Conservation (phyloP, 2,888 invertebrate species). For the Schizaphis graminum region DNA sequence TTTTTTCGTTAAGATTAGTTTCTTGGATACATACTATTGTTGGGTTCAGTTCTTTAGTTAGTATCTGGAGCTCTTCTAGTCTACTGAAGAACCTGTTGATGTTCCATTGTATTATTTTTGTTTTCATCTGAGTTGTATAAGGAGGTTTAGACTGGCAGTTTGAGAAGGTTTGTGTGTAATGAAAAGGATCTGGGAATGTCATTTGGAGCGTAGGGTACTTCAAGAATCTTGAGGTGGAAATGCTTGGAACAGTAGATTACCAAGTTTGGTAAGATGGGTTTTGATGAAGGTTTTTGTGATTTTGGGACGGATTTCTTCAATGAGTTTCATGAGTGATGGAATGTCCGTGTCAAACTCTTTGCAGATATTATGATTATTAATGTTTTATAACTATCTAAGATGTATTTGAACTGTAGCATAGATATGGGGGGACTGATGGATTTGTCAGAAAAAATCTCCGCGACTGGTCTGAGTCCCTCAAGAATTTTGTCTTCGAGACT, state of each 20-base stretch:
- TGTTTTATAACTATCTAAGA: background rate
- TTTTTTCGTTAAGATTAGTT: no score
- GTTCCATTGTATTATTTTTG: no score
- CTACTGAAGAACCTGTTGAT: no score
- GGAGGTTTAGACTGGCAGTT: no score
- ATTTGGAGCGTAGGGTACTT: background rate
- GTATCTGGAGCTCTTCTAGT: no score
- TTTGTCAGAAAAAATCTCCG: background rate
- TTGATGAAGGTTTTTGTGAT: background rate
- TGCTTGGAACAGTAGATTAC: background rate
- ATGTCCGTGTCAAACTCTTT: background rate
- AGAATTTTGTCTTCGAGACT: background rate
- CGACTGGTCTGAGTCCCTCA: background rate
- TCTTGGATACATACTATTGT: no score
- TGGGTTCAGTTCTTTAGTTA: no score
- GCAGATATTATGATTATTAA: background rate
- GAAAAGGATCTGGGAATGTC: no score
- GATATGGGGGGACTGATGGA: background rate
- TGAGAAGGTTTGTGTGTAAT: background rate
- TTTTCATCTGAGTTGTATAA: no score
- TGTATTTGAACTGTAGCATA: background rate
- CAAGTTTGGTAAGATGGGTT: background rate
- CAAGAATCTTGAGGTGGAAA: background rate
- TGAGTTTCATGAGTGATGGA: background rate
- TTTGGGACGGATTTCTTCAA: background rate